Conservation (phyloP, 1,140 invertebrate genomes). For the Drosophila suzukii region DNA sequence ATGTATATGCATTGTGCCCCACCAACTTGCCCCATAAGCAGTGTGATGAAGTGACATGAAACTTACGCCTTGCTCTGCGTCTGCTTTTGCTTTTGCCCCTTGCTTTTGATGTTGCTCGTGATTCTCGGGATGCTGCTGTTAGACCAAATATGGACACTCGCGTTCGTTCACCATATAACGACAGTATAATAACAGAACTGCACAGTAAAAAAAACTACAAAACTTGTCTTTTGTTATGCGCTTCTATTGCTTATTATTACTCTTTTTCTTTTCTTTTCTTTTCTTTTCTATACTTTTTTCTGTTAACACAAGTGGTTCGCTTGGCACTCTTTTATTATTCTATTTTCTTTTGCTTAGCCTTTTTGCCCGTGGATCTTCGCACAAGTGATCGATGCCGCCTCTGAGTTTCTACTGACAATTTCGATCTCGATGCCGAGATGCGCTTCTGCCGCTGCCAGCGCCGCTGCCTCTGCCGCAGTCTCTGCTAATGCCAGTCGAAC, state of each 20-base stretch:
- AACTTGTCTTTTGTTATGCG: constrained; percentile 60
- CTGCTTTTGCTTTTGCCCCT: constrained; percentile 1
- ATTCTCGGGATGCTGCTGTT: constrained; percentile 39
- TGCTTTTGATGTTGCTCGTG: constrained; percentile 12
- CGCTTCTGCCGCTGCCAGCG: constrained; percentile 21
- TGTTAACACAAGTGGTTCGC: constrained; percentile 16
- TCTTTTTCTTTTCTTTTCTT: constrained; percentile 22
- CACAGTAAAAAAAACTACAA: constrained; percentile 50
- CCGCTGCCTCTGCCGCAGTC: constrained; percentile 19
- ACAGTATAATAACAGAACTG: constrained; percentile 61
- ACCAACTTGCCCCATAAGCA: background rate
- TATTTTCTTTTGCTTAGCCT: constrained; percentile 2
- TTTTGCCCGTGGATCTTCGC: constrained; percentile 36
- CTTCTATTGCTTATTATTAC: constrained; percentile 5
- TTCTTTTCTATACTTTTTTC: constrained; percentile 12
- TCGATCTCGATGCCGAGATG: constrained; percentile 44
- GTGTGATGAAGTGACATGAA: background rate
- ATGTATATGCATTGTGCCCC: background rate
- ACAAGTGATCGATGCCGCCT: constrained; percentile 84
- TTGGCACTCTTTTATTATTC: constrained; percentile 16
- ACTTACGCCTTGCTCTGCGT: constrained; percentile 28
- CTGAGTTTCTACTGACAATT: constrained; percentile 81
- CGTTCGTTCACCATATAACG: constrained; percentile 64
- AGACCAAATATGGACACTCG: constrained; percentile 75
- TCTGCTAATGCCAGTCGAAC: constrained; percentile 6